Base-by-base conservation (phyloP, 2,888 invertebrate species). In the Ennomos quercinarius region DNA sequence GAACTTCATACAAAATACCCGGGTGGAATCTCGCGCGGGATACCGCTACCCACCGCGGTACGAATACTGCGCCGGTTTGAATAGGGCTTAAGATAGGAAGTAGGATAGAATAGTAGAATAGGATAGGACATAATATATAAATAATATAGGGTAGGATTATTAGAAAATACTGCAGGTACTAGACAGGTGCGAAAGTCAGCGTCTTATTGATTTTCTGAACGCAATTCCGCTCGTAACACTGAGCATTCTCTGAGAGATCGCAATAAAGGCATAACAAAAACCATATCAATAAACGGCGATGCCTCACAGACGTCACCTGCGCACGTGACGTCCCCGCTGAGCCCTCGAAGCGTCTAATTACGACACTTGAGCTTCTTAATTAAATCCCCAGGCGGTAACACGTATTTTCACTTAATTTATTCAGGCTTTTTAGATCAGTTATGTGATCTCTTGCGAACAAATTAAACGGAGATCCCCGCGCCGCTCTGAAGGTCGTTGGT, bases 291-390 rank as follows among this genome's bases (percentile, higher is more conserved):
- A 59, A 60, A 57, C 56, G 61, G 56, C 54, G 42, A 55, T 45
- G 53, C 42, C 46, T 50, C 41, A 40, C 49, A 53, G 50, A 37
- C 54, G 48, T 35, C 66, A 64, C 61, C 63, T 67, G 62, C 35
- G 42, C 42, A 34, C 49, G 50, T 53, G 56, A 49, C 54, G 64
- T 55, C 62, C 62, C 59, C 43, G 42, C 47, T 37, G 45, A 47
- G 42, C 72, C 68, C 70, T 61, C 71, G 61, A 66, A 64, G 57
- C 72, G 73, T 75, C 79, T 81, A 81, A 82, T 85, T 81, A 80
- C 67, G 65, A 70, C 77, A 78, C 76, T 83, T 78, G 75, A 75
- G 74, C 66, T 70, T 74, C 79, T 84, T 84, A 83, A 85, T 86
- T 80, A 84, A 76, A 78, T 72, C 77, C 70, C 64, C 48, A 54